Percentiles rank a stretch among this genome's conserved stretches.
Evolutionary conservation across 1,140 invertebrate species (phyloP).

Genomic region (Lamellibrachia luymesi): DNA sequence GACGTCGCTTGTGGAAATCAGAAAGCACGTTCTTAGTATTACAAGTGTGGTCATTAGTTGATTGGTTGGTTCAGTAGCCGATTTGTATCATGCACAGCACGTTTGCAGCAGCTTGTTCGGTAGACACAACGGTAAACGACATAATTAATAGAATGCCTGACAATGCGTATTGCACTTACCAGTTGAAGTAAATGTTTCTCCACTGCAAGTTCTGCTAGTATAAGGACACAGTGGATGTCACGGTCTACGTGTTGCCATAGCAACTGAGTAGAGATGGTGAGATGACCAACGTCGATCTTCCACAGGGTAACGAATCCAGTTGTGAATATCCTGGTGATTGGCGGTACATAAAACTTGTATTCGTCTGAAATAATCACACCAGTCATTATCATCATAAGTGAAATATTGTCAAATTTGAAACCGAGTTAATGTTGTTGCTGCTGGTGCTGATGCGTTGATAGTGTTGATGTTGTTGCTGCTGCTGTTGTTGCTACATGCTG

Average conservation of each 20-base stretch:
- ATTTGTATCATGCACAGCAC: too few species aligned
- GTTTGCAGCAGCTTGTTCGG: too few species aligned
- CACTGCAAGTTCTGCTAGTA: not conserved
- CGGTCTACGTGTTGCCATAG: not conserved
- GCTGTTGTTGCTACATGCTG: not conserved
- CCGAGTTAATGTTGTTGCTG: not conserved
- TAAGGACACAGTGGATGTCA: not conserved
- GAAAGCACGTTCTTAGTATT: not conserved
- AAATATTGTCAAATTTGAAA: not conserved
- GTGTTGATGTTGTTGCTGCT: not conserved
- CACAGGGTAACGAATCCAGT: not conserved
- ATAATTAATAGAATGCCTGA: not conserved
- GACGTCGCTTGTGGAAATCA: not conserved
- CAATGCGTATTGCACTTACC: not conserved
- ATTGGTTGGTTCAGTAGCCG: too few species aligned
- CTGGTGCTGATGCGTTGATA: not conserved
- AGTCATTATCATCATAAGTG: not conserved
- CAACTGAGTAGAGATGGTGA: not conserved
- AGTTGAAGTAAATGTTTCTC: not conserved
- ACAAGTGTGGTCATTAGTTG: too few species aligned
- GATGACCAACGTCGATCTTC: not conserved
- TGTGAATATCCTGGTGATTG: not conserved
- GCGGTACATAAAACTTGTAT: not conserved
- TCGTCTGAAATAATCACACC: not conserved
- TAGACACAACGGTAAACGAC: not conserved